Evolutionary conservation across 2,888 invertebrate species (phyloP).

Genomic region (Acleris emargana): DNA sequence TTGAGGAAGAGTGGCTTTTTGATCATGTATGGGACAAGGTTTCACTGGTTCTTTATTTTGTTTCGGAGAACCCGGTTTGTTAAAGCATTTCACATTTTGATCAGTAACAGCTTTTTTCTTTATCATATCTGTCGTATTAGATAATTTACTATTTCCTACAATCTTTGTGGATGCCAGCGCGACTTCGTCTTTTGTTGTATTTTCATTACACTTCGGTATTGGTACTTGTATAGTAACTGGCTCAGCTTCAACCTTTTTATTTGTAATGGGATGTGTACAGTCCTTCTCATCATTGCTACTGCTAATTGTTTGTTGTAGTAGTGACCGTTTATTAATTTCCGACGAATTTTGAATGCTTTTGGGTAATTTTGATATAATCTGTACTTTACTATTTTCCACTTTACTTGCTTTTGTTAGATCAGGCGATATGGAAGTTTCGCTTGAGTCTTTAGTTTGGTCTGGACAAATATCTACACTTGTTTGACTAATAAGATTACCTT

Average conservation of each 20-base stretch:
- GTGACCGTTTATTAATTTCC: background rate
- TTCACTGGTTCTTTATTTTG: slow-evolving; percentile 26
- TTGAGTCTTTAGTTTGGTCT: background rate
- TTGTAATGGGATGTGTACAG: background rate
- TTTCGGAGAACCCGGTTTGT: slow-evolving; percentile 4
- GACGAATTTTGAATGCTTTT: background rate
- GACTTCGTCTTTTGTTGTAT: background rate
- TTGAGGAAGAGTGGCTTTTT: background rate
- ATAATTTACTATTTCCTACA: background rate
- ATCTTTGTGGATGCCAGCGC: background rate
- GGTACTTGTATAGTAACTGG: background rate
- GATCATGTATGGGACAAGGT: slow-evolving; percentile 30
- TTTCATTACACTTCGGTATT: background rate
- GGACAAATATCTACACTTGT: background rate
- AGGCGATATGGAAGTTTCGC: background rate
- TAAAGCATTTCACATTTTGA: slow-evolving; percentile 2
- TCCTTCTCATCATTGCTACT: background rate
- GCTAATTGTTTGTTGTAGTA: background rate
- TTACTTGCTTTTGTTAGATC: background rate
- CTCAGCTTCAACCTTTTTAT: background rate
- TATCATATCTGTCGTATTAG: background rate
- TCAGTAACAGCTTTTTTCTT: background rate
- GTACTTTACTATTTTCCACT: background rate
- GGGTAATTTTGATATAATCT: background rate
- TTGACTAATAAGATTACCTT: background rate